Evolutionary conservation across 1,140 invertebrate genomes (phyloP).

Genomic region (Aphis gossypii): DNA sequence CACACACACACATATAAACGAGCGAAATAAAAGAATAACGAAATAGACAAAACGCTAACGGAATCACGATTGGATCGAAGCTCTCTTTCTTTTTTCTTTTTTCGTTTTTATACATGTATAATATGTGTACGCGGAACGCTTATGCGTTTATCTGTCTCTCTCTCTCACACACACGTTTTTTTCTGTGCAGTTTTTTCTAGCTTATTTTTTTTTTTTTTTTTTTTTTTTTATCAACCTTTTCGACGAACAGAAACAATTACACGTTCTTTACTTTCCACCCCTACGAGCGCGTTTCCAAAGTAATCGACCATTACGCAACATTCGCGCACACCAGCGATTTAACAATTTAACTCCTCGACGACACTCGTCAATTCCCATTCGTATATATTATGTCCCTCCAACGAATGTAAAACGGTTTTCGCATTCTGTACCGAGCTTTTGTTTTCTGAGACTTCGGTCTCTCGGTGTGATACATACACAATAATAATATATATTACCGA

Average conservation of each 20-base stretch:
- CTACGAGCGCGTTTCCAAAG: neutral
- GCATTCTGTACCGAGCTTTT: conserved; percentile 8
- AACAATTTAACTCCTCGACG: conserved; percentile 51
- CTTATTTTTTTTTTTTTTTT: neutral
- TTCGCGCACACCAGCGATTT: neutral
- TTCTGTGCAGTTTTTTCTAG: neutral
- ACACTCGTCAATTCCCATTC: conserved; percentile 21
- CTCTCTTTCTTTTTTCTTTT: neutral
- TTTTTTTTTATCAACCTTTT: conserved; percentile 10
- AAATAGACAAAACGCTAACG: conserved; percentile 43
- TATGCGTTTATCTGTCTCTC: neutral
- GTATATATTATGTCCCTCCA: neutral
- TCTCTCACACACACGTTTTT: neutral
- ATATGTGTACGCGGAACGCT: neutral
- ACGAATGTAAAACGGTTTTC: conserved; percentile 1
- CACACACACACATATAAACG: neutral
- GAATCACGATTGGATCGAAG: conserved; percentile 17
- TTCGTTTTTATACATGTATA: neutral
- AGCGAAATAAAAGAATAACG: conserved; percentile 2
- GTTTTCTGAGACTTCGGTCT: neutral
- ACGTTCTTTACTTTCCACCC: neutral
- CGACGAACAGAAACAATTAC: conserved; percentile 38
- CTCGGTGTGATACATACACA: neutral
- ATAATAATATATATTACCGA: neutral
- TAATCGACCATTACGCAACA: conserved; percentile 41